Evolutionary conservation across 2,797 vertebrate species (phyloP).

Genomic region (Neosilurus mollespiculum): DNA sequence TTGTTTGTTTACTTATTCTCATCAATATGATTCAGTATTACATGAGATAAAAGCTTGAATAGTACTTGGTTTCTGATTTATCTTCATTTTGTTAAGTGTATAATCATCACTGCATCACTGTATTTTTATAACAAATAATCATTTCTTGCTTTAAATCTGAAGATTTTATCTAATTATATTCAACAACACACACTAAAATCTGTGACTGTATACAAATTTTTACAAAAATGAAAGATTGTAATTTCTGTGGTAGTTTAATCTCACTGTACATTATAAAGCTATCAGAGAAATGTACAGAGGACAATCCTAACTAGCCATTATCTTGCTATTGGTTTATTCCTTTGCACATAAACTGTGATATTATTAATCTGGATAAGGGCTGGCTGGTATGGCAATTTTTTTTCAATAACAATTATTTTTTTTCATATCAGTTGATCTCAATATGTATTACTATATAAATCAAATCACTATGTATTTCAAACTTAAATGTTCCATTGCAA

Average conservation of each 20-base stretch:
- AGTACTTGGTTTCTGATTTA: too few relatives aligned
- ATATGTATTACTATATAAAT: too few relatives aligned
- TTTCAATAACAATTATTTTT: too few relatives aligned
- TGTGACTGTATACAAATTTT: not conserved
- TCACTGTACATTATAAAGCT: not conserved
- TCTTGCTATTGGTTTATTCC: not conserved
- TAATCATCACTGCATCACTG: too few relatives aligned
- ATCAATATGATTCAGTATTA: too few relatives aligned
- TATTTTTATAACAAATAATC: not conserved
- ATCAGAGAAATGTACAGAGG: not conserved
- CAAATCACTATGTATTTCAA: too few relatives aligned
- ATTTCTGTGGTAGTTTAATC: not conserved
- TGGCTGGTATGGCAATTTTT: too few relatives aligned
- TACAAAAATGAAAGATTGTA: not conserved
- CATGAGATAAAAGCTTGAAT: too few relatives aligned
- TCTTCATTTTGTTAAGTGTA: too few relatives aligned
- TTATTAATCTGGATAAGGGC: not conserved
- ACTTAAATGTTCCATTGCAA: too few relatives aligned
- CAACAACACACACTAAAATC: not conserved
- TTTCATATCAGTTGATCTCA: too few relatives aligned
- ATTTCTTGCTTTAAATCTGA: not conserved
- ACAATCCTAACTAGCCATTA: not conserved
- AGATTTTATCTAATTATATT: not conserved
- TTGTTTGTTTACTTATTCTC: too few relatives aligned
- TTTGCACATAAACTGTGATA: not conserved